Evolutionary conservation across 2,888 invertebrate genomes (phyloP).

Genomic region (Germaria angustata): DNA sequence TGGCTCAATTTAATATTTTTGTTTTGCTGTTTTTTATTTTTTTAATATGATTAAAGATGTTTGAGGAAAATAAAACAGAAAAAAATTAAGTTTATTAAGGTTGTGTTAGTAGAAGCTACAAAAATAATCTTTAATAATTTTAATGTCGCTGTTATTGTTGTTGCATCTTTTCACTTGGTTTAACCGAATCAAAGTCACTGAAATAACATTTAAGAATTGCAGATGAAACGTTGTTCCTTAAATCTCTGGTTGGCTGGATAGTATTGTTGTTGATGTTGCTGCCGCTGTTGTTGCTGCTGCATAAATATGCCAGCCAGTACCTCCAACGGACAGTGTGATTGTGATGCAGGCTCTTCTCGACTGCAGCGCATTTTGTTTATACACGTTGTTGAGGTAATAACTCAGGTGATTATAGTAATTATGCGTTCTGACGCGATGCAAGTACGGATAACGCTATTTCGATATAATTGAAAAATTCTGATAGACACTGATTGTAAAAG

Average conservation of each 20-base stretch:
- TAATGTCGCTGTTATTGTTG: slow-evolving; percentile 34
- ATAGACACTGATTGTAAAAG: slow-evolving; percentile 79
- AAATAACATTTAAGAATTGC: slow-evolving; percentile 40
- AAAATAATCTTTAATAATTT: slow-evolving; percentile 58
- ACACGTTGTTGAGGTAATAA: slow-evolving; percentile 79
- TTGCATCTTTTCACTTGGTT: slow-evolving; percentile 38
- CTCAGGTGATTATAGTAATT: slow-evolving; percentile 81
- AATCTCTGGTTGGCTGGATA: slow-evolving; percentile 8
- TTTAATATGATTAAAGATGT: slow-evolving; percentile 51
- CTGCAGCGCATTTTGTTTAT: slow-evolving; percentile 59
- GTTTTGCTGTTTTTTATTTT: slow-evolving; percentile 17
- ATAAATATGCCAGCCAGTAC: neutral
- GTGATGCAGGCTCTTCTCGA: neutral
- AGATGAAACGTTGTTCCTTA: slow-evolving; percentile 37
- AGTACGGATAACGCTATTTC: slow-evolving; percentile 80
- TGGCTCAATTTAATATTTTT: slow-evolving; percentile 52
- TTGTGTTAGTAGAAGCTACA: slow-evolving; percentile 24
- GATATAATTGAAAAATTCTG: slow-evolving; percentile 81
- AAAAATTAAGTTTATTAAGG: slow-evolving; percentile 55
- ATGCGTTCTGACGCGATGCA: slow-evolving; percentile 80
- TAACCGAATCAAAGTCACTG: slow-evolving; percentile 41
- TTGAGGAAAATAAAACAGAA: slow-evolving; percentile 14
- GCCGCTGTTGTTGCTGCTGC: slow-evolving; percentile 9
- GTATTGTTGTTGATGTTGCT: slow-evolving; percentile 3
- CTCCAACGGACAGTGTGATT: neutral